These are phyloP conservation scores for Drosophila subobscura DNA, from an alignment of 1,140 invertebrate species.

Conservation along the genomic window DNA sequence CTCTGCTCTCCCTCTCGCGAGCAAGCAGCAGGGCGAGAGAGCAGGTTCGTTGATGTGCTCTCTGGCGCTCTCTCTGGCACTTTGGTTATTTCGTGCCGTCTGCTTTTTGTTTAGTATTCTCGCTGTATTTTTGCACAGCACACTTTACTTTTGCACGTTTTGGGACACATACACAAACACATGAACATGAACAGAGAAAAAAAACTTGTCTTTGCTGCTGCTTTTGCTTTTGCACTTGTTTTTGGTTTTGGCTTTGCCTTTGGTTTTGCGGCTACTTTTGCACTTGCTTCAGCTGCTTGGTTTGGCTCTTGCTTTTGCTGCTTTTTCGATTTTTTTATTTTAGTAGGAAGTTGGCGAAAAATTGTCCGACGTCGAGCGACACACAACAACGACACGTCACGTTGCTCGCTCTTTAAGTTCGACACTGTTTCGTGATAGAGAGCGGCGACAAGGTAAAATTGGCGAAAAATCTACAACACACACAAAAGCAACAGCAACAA, in stretches of 20 bases:
- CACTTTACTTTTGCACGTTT: slow-evolving; percentile 23
- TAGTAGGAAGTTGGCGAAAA: slow-evolving; percentile 61
- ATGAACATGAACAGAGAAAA: not conserved
- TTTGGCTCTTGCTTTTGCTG: slow-evolving; percentile 22
- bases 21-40: not conserved
- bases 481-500: slow-evolving; percentile 37
- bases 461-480: slow-evolving; percentile 60
- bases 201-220: too few relatives aligned
- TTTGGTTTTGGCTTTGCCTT: too few relatives aligned
- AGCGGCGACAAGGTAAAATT: slow-evolving; percentile 75
- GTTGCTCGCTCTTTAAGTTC: slow-evolving; percentile 81
- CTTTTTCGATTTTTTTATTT: slow-evolving; percentile 21
- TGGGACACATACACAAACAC: slow-evolving; percentile 6
- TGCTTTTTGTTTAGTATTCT: slow-evolving; percentile 54
- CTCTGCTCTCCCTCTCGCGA: too few relatives aligned
- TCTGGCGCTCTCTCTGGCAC: slow-evolving; percentile 11
- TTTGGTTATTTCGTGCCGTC: slow-evolving; percentile 29
- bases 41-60: slow-evolving; percentile 6
- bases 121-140: slow-evolving; percentile 1
- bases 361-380: slow-evolving; percentile 61
- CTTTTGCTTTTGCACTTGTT: slow-evolving; percentile 11
- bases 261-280: slow-evolving; percentile 4
- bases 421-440: slow-evolving; percentile 72
- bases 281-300: slow-evolving; percentile 13
- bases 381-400: slow-evolving; percentile 68